Evolutionary conservation across 2,888 invertebrate genomes (phyloP).

Genomic region (Danaus chrysippus): DNA sequence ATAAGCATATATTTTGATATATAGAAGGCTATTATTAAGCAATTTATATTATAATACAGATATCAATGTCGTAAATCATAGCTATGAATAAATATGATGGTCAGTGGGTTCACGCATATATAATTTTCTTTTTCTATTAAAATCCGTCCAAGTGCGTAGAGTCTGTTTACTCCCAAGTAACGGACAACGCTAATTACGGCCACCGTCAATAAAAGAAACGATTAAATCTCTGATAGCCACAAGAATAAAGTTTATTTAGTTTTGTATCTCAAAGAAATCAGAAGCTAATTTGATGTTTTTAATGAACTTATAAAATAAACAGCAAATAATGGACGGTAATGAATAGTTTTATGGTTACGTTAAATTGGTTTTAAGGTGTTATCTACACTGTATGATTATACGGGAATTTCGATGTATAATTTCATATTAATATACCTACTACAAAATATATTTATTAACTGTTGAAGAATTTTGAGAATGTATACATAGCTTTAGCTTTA

Average conservation of each 20-base stretch:
- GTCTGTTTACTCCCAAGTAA: slow-evolving; percentile 15
- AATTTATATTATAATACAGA: no score
- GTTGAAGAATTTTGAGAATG: not conserved
- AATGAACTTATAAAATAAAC: slow-evolving; percentile 18
- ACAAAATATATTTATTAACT: not conserved
- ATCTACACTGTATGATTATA: no score
- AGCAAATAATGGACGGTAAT: slow-evolving; percentile 8
- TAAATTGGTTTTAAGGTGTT: slow-evolving; percentile 3
- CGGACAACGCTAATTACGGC: slow-evolving; percentile 23
- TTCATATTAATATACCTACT: not conserved
- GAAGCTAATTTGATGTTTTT: slow-evolving; percentile 16
- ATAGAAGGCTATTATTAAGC: no score
- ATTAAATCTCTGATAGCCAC: slow-evolving; percentile 24
- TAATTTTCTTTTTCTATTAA: not conserved
- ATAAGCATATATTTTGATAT: no score
- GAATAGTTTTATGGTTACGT: slow-evolving; percentile 6
- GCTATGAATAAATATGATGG: no score
- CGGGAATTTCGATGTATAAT: not conserved
- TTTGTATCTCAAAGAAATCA: slow-evolving; percentile 15
- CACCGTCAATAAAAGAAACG: slow-evolving; percentile 17
- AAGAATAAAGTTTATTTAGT: slow-evolving; percentile 16
- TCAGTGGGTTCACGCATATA: not conserved
- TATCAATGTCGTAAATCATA: no score
- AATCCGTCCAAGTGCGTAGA: slow-evolving; percentile 10
- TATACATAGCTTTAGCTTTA: not conserved